A percentile compares a stretch with the other conserved stretches of the same genome.
phyloP scores from a whole-genome alignment of 2,888 invertebrate genomes.

The Bellardia pandia region DNA sequence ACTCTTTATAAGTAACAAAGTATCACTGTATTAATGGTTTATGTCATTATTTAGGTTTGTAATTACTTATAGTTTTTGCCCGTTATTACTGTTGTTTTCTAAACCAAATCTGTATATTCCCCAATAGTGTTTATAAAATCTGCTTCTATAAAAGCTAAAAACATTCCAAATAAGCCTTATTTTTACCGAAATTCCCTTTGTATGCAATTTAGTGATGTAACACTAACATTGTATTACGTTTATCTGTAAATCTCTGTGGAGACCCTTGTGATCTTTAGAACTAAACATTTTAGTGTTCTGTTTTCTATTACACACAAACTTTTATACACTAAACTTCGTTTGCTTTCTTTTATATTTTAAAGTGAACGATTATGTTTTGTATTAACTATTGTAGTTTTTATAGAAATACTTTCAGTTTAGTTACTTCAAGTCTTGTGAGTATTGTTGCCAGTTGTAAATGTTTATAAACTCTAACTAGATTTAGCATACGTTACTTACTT shows the following conservation, averaged over 20 bases:
- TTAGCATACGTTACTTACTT: constrained; percentile 8
- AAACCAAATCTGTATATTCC: too few species aligned
- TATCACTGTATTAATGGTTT: too few species aligned
- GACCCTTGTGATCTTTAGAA: constrained; percentile 37
- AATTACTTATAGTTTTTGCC: too few species aligned
- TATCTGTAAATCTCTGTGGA: constrained; percentile 1
- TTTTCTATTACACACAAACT: constrained; percentile 10
- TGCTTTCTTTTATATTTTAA: constrained; percentile 22
- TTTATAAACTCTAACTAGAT: constrained; percentile 44
- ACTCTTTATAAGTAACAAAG: too few species aligned
- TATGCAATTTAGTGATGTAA: neutral
- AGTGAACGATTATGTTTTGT: constrained; percentile 50
- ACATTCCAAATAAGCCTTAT: neutral
- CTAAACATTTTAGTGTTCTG: constrained; percentile 48
- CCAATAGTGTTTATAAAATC: too few species aligned
- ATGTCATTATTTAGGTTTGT: too few species aligned
- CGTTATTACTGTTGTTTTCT: too few species aligned
- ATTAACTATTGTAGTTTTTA: constrained; percentile 30
- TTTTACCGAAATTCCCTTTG: neutral
- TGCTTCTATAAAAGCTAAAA: too few species aligned
- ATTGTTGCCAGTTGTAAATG: constrained; percentile 39
- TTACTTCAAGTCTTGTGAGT: constrained; percentile 22
- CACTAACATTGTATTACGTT: neutral
- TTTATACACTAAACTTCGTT: constrained; percentile 19
- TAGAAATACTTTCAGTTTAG: constrained; percentile 10